Percentiles rank a stretch among this genome's conserved stretches.
phyloP scores from a whole-genome alignment of 2,113 vertebrate genomes.

The Sardina pilchardus region DNA sequence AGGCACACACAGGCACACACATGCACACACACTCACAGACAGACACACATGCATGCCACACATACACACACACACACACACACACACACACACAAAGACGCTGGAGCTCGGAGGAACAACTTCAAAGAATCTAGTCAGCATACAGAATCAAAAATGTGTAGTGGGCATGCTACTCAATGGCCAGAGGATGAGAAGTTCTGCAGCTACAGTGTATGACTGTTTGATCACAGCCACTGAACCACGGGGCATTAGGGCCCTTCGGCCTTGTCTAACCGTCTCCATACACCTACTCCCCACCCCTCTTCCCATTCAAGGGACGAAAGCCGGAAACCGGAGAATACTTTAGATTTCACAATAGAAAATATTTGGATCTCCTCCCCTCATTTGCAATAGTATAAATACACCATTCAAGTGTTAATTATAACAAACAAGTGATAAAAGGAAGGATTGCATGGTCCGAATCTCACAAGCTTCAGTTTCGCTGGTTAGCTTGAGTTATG shows the following conservation, averaged over 20 bases:
- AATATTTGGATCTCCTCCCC: background rate
- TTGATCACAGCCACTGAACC: background rate
- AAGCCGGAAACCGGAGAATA: background rate
- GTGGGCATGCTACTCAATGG: background rate
- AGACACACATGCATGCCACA: background rate
- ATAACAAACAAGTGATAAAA: background rate
- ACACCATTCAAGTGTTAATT: background rate
- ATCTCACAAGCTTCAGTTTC: background rate
- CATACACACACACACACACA: background rate
- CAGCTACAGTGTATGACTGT: background rate
- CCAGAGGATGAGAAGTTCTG: background rate
- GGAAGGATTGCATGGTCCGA: background rate
- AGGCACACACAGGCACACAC: background rate
- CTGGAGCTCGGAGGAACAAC: background rate
- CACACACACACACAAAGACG: background rate
- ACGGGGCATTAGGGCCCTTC: background rate
- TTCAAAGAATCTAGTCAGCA: background rate
- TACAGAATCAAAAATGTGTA: background rate
- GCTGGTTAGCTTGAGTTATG: background rate
- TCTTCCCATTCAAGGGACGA: background rate
- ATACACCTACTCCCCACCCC: background rate
- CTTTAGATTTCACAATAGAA: background rate
- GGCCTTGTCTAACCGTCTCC: background rate
- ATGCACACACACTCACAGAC: background rate
- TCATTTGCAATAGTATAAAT: background rate